Evolutionary conservation across 2,888 invertebrate species (phyloP), one percentile per base, ranked within the genome.

Genomic region (Spilosoma lubricipeda): DNA sequence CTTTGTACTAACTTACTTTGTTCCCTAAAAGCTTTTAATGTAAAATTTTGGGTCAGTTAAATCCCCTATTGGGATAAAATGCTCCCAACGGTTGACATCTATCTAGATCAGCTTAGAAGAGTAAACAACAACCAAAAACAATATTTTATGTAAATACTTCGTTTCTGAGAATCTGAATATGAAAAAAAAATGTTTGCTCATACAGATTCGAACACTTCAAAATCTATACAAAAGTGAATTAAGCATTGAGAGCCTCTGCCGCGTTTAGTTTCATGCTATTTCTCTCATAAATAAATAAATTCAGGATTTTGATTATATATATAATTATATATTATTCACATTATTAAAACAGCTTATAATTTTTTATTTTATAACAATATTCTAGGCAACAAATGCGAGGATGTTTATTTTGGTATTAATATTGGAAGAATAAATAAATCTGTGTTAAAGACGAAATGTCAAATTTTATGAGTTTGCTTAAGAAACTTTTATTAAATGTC

Each of bases 371-470:
- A 70, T 70, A 74, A 64, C 66, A 74, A 76, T 75, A 71, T 79
- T 76, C 74, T 45, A 72, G 71, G 56, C 73, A 74, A 74, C 71
- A 76, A 78, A 76, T 65, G 33, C 42, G 30, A 33, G 63, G 66
- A 71, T 71, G 36, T 74, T 39, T 30, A 68, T 56, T 75, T 52
- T 59, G 45, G 67, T 72, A 64, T 30, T 72, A 75, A 72, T 72
- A 72, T 63, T 69, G 33, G 45, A 59, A 71, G 69, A 69, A 66
- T 59, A 66, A 18, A 72, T 65, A 69, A 72, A 70, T 39, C 39
- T 66, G 48, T 56, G 48, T 52, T 66, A 11, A 59, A 66, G 45
- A 66, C 67, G 56, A 72, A 69, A 72, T 75, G 67, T 66, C 33
- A 70, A 72, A 11, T 72, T 63, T 59, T 30, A 30, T 64, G 30